Conservation (phyloP, 2,888 invertebrate species). For the Notocelia uddmanniana region DNA sequence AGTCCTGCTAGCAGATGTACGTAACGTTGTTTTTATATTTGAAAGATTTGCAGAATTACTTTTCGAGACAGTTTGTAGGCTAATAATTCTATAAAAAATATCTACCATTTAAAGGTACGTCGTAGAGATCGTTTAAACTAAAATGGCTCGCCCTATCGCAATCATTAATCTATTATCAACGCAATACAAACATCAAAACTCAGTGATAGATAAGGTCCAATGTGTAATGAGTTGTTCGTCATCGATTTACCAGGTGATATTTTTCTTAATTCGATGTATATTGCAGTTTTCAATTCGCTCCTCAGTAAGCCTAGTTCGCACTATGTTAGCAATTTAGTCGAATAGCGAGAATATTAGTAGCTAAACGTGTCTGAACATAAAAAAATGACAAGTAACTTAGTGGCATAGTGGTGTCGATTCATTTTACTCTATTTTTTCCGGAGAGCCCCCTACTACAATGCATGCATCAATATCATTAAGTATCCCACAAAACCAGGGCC, state of each 20-base stretch:
- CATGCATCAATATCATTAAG: no score
- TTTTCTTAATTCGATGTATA: neutral
- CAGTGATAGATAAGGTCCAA: neutral
- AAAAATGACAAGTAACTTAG: no score
- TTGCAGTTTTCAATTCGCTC: no score
- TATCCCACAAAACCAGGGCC: no score
- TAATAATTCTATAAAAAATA: slow-evolving; percentile 17
- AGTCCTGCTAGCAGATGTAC: slow-evolving; percentile 65
- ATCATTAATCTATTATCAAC: neutral
- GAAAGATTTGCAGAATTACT: slow-evolving; percentile 28
- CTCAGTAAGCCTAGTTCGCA: no score
- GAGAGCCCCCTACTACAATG: no score
- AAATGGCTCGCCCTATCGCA: slow-evolving; percentile 6
- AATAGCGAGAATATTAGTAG: no score
- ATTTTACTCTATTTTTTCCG: no score
- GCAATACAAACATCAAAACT: neutral
- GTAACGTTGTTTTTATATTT: slow-evolving; percentile 47
- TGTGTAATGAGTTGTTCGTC: neutral
- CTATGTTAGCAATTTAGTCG: no score
- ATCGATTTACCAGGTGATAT: neutral
- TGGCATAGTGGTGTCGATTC: no score
- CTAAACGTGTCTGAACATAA: no score
- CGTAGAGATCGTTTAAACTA: slow-evolving; percentile 23
- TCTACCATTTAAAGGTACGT: slow-evolving; percentile 11
- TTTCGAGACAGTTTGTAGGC: slow-evolving; percentile 9